Base-by-base conservation (phyloP, 2,888 invertebrate species). In the Hirtodrosophila confusa region DNA sequence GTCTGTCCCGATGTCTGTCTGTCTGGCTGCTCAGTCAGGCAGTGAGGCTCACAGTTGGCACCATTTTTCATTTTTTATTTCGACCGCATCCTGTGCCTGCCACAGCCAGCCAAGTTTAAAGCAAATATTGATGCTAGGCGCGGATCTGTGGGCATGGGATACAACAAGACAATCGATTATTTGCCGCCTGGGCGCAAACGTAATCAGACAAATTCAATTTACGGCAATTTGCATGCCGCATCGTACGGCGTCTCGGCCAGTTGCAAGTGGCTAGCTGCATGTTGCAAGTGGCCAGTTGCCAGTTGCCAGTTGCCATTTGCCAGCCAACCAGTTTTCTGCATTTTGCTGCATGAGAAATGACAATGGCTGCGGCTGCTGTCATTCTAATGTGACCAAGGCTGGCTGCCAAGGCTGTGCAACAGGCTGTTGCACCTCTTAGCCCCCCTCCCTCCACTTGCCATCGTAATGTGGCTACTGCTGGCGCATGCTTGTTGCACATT, bases 151-250 rank as follows among this genome's bases (percentile, higher is more conserved):
- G 49, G 50, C 51, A n/a, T 31, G 7, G 37, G 53, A 56, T 4
- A 31, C 8, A 5, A 31, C 66, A 53, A 78, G 79, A 82, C 80
- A 83, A 82, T 82, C 82, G 82, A 83, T 83, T 83, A 83, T 75
- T 68, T 40, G 58, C 57, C 55, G 56, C 55, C 61, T 61, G 58
- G 74, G 78, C 75, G 75, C 75, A 80, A 84, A 80, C 80, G 77
- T 83, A 84, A 85, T 84, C 84, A 85, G 80, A 84, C 84, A 84
- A 84, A 84, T 84, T 84, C 85, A 84, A 84, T 84, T 84, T 83
- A 79, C 83, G 78, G 85, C 85, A 84, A 84, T 84, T 84, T 84
- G 83, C 84, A 85, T 84, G 80, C 80, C 75, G 24, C 73, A 61
- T 53, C 58, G 62, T 40, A 35, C 48, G 49, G 61, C 24, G 23